Base-by-base conservation (phyloP, 2,888 invertebrate genomes). In the Dryobotodes eremita region DNA sequence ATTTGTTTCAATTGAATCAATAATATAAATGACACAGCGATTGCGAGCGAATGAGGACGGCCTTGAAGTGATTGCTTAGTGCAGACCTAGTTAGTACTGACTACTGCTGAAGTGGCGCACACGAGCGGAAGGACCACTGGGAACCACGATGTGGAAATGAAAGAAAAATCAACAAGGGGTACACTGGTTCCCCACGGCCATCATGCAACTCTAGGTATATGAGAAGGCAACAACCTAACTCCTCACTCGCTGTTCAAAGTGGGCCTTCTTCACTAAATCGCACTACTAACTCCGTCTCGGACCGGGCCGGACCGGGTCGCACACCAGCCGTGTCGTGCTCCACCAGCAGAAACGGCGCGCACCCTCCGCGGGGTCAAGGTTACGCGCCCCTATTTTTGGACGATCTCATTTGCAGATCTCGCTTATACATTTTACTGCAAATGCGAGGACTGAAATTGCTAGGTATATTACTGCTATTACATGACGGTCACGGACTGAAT, bases 331-430 rank as follows among this genome's bases (percentile, higher is more conserved):
- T 31, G 53, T 48, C 53, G 46, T 46, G 71, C 15, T 46, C 53
- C 64, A 20, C n/a, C 69, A 15, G 48, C 61, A 70, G 73, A 55
- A 3, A 23, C 53, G 42, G 62, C 61, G 20, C 77, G 55, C 78
- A n/a, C 66, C 62, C 69, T 73, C 65, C 23, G 55, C 36, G 46
- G 53, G 78, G 77, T 77, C 79, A 86, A 83, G 86, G 83, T 55
- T 86, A 75, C 48, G 17, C 68, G 36, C 57, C 70, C 61, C 77
- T 77, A 68, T 85, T 81, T 73, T 73, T 62, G 15, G 70, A 73
- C 62, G 26, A 77, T 36, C 65, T 66, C 53, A 76, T 85, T 76
- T 81, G 42, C 53, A 62, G 70, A 65, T 68, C 59, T 55, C 48
- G 46, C 62, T 65, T 68, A 48, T 36, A 42, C 62, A 64, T 59